These are phyloP conservation scores for Archegozetes longisetosus DNA, from an alignment of 1,140 invertebrate species.

Conservation along the genomic window DNA sequence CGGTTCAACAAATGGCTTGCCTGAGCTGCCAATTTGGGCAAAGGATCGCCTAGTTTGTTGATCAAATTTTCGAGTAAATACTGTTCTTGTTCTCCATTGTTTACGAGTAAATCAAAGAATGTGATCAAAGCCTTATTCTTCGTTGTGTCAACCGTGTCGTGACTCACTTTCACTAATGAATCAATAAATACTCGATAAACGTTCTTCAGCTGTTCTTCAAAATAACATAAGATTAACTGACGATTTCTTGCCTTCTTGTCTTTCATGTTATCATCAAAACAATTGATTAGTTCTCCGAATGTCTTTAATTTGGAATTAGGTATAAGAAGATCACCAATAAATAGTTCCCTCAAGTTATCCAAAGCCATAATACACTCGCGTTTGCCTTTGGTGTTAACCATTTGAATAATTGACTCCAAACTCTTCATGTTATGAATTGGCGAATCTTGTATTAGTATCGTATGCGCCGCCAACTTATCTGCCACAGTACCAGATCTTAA, in stretches of 20 bases:
- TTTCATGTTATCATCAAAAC: neutral
- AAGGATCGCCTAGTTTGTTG: slow-evolving; percentile 91
- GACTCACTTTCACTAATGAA: slow-evolving; percentile 41
- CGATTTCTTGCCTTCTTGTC: slow-evolving; percentile 28
- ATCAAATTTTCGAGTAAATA: slow-evolving; percentile 58
- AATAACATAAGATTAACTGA: slow-evolving; percentile 44
- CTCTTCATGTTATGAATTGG: slow-evolving; percentile 57
- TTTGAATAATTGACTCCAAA: slow-evolving; percentile 50
- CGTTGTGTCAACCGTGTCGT: slow-evolving; percentile 54
- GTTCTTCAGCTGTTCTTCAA: slow-evolving; percentile 64
- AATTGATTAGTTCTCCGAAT: slow-evolving; percentile 7
- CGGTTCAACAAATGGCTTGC: slow-evolving; percentile 68
- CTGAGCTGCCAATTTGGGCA: slow-evolving; percentile 67
- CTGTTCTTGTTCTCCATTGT: slow-evolving; percentile 74
- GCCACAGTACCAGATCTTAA: slow-evolving; percentile 57
- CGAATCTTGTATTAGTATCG: slow-evolving; percentile 64
- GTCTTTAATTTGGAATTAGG: slow-evolving; percentile 13
- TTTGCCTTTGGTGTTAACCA: slow-evolving; percentile 64
- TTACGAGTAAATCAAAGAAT: slow-evolving; percentile 58
- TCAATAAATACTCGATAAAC: slow-evolving; percentile 53
- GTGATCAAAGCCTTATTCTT: slow-evolving; percentile 58
- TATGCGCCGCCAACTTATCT: slow-evolving; percentile 71
- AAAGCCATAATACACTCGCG: slow-evolving; percentile 51
- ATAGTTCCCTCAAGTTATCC: slow-evolving; percentile 28
- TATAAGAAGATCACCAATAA: slow-evolving; percentile 14